Evolutionary conservation across 2,113 vertebrate genomes (phyloP).

Genomic region (Meriones unguiculatus): DNA sequence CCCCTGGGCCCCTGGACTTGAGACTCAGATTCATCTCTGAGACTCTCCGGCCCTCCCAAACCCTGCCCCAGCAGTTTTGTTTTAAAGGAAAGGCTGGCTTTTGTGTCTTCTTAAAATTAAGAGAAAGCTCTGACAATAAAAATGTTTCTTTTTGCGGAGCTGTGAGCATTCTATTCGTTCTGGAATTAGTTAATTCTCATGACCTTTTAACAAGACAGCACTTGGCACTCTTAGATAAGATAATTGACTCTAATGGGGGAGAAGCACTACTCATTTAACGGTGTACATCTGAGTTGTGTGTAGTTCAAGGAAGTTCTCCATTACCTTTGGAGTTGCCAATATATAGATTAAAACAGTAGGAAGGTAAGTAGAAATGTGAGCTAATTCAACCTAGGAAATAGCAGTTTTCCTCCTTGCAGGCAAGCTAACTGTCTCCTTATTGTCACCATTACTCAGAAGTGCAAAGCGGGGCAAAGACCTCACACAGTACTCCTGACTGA

Average conservation of each 20-base stretch:
- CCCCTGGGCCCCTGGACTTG: neutral
- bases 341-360: constrained; percentile 70
- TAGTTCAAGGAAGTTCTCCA: constrained; percentile 65
- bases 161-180: constrained; percentile 40
- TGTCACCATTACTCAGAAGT: neutral
- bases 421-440: neutral
- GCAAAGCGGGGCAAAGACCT: neutral
- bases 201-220: constrained; percentile 70
- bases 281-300: constrained; percentile 38
- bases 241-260: constrained; percentile 75
- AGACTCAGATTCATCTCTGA: neutral
- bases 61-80: neutral
- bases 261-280: constrained; percentile 61
- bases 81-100: constrained; percentile 24
- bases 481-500: neutral
- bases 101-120: constrained; percentile 56
- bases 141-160: constrained; percentile 26
- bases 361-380: constrained; percentile 56
- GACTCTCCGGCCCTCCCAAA: neutral
- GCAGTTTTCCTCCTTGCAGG: neutral
- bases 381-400: constrained; percentile 47
- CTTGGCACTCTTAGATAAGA: constrained; percentile 70
- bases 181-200: constrained; percentile 67
- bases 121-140: constrained; percentile 68
- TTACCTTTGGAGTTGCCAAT: constrained; percentile 71